Conservation (phyloP, 2,113 vertebrate genomes). For the Sialia sialis region DNA sequence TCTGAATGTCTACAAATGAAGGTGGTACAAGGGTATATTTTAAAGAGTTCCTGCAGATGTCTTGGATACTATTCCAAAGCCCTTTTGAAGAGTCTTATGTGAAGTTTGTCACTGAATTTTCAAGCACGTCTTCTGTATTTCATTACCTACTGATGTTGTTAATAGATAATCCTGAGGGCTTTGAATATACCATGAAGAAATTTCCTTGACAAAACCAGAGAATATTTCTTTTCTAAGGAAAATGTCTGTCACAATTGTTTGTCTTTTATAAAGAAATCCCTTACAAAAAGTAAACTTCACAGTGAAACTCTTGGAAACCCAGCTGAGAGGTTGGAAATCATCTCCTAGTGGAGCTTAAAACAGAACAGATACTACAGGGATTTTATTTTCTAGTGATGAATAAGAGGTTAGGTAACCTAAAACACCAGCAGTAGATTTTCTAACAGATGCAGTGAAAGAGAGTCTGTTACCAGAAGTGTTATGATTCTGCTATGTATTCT, state of each 20-base stretch:
- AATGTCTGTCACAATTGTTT: not conserved
- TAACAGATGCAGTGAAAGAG: not conserved
- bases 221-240: not conserved
- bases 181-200: not conserved
- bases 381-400: slow-evolving; percentile 20
- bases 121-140: not conserved
- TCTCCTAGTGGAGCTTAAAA: slow-evolving; percentile 5
- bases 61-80: not conserved
- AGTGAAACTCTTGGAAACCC: slow-evolving; percentile 10
- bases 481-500: not conserved
- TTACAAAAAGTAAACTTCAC: slow-evolving; percentile 11
- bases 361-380: not conserved
- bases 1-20: not conserved
- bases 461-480: not conserved
- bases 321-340: slow-evolving; percentile 37
- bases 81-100: not conserved
- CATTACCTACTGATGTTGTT: not conserved
- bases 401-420: slow-evolving; percentile 9
- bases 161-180: not conserved
- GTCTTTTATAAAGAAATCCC: slow-evolving; percentile 5
- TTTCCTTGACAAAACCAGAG: not conserved
- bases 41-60: not conserved
- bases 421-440: not conserved
- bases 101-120: not conserved
- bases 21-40: not conserved